A percentile compares a stretch with the other conserved stretches of the same genome.
Evolutionary conservation across 1,140 invertebrate species (phyloP).

Genomic region (Eufriesea mexicana): DNA sequence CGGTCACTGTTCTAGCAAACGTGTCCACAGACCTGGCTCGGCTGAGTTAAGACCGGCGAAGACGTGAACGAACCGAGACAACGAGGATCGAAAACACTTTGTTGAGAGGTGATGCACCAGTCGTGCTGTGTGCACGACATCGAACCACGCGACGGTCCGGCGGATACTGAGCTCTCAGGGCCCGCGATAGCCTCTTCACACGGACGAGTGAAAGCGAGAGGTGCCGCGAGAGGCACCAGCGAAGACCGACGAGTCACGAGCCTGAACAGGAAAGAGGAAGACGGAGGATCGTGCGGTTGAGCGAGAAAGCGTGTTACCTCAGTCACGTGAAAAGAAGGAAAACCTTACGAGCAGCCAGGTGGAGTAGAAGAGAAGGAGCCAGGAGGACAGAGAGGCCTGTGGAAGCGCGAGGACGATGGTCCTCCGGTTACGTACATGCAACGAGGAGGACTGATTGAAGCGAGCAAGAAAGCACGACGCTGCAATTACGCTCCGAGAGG

Average conservation of each 20-base stretch:
- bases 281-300: neutral
- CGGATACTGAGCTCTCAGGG: constrained; percentile 62
- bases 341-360: neutral
- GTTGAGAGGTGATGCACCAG: constrained; percentile 6
- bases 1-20: neutral
- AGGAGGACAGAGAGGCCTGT: constrained; percentile 4
- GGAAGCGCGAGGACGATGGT: constrained; percentile 37
- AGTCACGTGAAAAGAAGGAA: constrained; percentile 47
- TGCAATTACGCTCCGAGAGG: constrained; percentile 12
- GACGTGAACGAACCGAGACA: neutral
- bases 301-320: constrained; percentile 7
- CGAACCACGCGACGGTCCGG: constrained; percentile 62
- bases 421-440: constrained; percentile 13
- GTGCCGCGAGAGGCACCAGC: constrained; percentile 48
- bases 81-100: neutral
- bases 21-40: neutral
- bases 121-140: constrained; percentile 35
- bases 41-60: neutral
- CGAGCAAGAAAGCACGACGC: constrained; percentile 31
- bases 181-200: constrained; percentile 66
- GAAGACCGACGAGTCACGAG: constrained; percentile 39
- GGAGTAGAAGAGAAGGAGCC: neutral
- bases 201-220: constrained; percentile 69
- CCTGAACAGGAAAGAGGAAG: constrained; percentile 41
- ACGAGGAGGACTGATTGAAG: neutral